Evolutionary conservation across 2,888 invertebrate genomes (phyloP).

Genomic region (Pterostichus madidus): DNA sequence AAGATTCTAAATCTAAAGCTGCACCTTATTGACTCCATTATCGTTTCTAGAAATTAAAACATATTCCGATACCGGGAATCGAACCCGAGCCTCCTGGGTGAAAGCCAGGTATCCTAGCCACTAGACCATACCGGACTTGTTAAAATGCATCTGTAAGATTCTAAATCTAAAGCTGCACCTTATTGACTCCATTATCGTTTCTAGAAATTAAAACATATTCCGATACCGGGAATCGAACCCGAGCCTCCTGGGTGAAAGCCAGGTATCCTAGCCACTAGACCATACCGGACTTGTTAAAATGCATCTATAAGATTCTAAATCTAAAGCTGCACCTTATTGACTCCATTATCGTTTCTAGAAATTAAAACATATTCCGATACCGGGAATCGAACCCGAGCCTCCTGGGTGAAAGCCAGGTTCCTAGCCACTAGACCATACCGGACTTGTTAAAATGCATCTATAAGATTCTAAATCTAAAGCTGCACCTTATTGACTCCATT

Average conservation of each 20-base stretch:
- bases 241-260: conserved; percentile 87
- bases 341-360: too few species aligned
- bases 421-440: conserved; percentile 86
- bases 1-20: too few species aligned
- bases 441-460: conserved; percentile 71
- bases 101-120: conserved; percentile 87
- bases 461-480: too few species aligned
- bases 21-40: too few species aligned
- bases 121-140: conserved; percentile 82
- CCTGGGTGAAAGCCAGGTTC: conserved; percentile 87
- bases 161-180: too few species aligned
- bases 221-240: conserved; percentile 87
- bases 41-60: too few species aligned
- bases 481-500: too few species aligned
- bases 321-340: too few species aligned
- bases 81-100: conserved; percentile 88
- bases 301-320: too few species aligned
- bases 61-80: conserved; percentile 85
- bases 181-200: too few species aligned
- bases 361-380: conserved; percentile 79
- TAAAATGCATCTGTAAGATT: too few species aligned
- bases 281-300: conserved; percentile 78
- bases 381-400: conserved; percentile 88
- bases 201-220: conserved; percentile 73
- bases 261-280: conserved; percentile 87